Percentiles rank a stretch among this genome's conserved stretches.
Conservation (phyloP, 2,888 invertebrate genomes). For the Deroplatys truncata region DNA sequence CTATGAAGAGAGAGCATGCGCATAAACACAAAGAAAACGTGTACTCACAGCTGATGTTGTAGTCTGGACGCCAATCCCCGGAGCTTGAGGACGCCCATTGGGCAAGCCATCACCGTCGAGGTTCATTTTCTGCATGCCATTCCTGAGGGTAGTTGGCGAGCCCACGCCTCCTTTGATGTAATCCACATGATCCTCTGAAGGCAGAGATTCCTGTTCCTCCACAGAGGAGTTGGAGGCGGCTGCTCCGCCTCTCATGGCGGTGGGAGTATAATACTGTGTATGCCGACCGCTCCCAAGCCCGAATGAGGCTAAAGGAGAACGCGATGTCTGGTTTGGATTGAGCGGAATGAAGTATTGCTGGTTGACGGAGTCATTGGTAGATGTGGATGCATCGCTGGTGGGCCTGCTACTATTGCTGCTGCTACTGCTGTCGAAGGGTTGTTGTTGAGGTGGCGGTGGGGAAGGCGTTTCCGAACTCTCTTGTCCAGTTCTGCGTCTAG, state of each 20-base stretch:
- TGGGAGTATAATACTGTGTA: slow-evolving; percentile 19
- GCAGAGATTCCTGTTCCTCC: neutral
- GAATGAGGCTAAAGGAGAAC: neutral
- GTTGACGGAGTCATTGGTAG: slow-evolving; percentile 17
- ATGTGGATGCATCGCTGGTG: slow-evolving; percentile 21
- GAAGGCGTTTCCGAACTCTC: neutral
- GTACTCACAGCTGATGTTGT: slow-evolving; percentile 32
- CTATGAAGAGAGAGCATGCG: too few relatives aligned
- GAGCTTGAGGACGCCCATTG: neutral
- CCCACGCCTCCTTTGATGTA: neutral
- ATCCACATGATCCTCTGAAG: slow-evolving; percentile 23
- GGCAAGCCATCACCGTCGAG: neutral
- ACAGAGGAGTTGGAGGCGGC: slow-evolving; percentile 13
- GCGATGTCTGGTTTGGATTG: slow-evolving; percentile 2
- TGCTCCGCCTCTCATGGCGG: slow-evolving; percentile 26
- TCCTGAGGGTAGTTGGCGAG: slow-evolving; percentile 11
- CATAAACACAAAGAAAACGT: neutral
- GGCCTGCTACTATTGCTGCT: slow-evolving; percentile 14
- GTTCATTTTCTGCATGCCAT: slow-evolving; percentile 20
- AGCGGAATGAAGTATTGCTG: slow-evolving; percentile 12
- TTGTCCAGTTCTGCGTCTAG: neutral
- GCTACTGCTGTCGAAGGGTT: slow-evolving; percentile 1
- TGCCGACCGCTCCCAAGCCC: neutral
- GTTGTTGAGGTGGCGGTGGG: neutral
- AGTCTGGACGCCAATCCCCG: slow-evolving; percentile 24